phyloP scores from a whole-genome alignment of 1,140 invertebrate species.

The Venturia canescens region DNA sequence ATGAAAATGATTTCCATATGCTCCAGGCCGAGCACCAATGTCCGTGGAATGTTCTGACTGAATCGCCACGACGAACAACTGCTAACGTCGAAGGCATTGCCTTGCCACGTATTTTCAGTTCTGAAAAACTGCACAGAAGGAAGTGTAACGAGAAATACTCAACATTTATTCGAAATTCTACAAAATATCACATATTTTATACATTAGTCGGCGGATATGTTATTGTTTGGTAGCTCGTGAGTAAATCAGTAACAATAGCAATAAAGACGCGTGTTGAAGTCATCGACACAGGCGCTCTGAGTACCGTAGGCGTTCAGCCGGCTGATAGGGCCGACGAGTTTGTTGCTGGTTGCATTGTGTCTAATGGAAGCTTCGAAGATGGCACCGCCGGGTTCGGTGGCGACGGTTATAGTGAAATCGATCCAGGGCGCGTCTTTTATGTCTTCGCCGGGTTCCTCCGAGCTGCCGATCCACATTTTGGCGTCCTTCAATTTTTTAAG shows the following conservation, averaged over 20 bases:
- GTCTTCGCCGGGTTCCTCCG: constrained; percentile 68
- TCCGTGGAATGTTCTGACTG: no score
- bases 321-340: constrained; percentile 82
- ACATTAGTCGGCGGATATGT: constrained; percentile 20
- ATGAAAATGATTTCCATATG: no score
- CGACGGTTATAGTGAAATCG: constrained; percentile 83
- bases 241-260: constrained; percentile 81
- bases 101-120: no score
- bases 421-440: constrained; percentile 67
- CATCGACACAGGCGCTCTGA: constrained; percentile 86
- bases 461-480: constrained; percentile 67
- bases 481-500: constrained; percentile 79
- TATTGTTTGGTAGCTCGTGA: constrained; percentile 9
- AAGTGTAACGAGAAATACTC: constrained; percentile 50
- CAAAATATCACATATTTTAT: constrained; percentile 59
- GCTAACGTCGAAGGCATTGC: no score
- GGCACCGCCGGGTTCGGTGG: constrained; percentile 82
- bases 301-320: constrained; percentile 89
- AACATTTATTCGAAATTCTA: constrained; percentile 59
- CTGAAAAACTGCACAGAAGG: background rate
- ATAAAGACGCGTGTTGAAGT: constrained; percentile 86
- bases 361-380: constrained; percentile 86
- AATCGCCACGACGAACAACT: no score
- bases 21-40: no score
- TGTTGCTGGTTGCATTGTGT: constrained; percentile 72